Evolutionary conservation across 2,797 vertebrate species (phyloP).

Genomic region (Gallirallus australis): DNA sequence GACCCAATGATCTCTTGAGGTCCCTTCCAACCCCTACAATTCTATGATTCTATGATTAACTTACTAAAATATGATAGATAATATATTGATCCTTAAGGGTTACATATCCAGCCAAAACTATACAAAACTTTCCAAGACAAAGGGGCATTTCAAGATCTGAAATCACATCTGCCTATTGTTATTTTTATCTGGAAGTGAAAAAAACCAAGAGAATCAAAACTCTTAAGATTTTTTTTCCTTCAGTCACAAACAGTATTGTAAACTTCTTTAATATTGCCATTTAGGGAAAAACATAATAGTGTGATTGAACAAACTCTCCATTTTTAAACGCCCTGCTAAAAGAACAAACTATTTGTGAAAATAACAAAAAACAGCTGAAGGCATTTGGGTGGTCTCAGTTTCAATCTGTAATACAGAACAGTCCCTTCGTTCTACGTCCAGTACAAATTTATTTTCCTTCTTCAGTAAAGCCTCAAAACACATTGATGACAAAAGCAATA

Average conservation of each 20-base stretch:
- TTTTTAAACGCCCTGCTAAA: slow-evolving; percentile 4
- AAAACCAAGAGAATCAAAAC: not conserved
- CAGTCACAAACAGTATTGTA: not conserved
- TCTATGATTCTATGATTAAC: not conserved
- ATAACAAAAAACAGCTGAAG: slow-evolving; percentile 56
- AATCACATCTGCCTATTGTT: not conserved
- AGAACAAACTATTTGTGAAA: slow-evolving; percentile 34
- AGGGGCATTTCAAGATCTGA: not conserved
- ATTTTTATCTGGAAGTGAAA: not conserved
- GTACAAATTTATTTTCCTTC: not conserved
- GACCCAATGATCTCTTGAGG: too few relatives aligned
- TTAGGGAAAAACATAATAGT: slow-evolving; percentile 3
- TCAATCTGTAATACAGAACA: not conserved
- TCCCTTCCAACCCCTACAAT: too few relatives aligned
- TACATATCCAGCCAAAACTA: not conserved
- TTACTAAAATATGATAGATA: not conserved
- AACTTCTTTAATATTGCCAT: not conserved
- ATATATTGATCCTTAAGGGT: not conserved
- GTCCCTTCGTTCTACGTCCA: slow-evolving; percentile 1
- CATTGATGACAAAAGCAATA: not conserved
- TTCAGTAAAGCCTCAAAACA: not conserved
- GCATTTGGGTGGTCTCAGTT: slow-evolving; percentile 43
- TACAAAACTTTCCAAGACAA: not conserved
- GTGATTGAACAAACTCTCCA: not conserved
- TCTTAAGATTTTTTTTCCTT: not conserved